A percentile compares a stretch with the other conserved stretches of the same genome.
Evolutionary conservation across 37 sponge, comb jelly and placozoan genomes (phyloP).

Genomic region (Haliclona indistincta): DNA sequence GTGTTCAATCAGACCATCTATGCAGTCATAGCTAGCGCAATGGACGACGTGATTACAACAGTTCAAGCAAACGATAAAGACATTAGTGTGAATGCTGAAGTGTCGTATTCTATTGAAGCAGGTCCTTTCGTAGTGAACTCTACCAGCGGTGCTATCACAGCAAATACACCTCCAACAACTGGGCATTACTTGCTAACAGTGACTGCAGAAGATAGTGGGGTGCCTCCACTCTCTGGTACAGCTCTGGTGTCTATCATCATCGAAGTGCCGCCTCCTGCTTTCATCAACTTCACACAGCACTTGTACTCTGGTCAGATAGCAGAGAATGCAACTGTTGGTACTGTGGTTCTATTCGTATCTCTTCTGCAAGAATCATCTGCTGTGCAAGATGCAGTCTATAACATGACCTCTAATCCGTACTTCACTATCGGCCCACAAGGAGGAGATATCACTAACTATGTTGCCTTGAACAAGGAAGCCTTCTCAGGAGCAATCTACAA

Average conservation of each 20-base stretch:
- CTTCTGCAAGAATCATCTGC: slow-evolving; percentile 11
- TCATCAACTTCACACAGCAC: not conserved
- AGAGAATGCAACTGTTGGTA: slow-evolving; percentile 12
- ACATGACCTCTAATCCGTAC: not conserved
- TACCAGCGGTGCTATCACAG: not conserved
- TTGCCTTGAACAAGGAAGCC: not conserved
- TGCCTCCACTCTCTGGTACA: not conserved
- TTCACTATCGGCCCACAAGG: not conserved
- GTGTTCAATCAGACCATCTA: slow-evolving; percentile 14
- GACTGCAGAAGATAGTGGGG: slow-evolving; percentile 32
- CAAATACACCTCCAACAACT: slow-evolving; percentile 4
- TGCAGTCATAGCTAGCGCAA: not conserved
- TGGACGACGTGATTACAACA: not conserved
- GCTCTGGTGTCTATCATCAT: slow-evolving; percentile 25
- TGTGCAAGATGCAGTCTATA: slow-evolving; percentile 6
- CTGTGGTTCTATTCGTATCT: slow-evolving; percentile 26
- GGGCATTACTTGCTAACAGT: slow-evolving; percentile 13
- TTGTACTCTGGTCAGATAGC: slow-evolving; percentile 9
- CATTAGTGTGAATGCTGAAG: slow-evolving; percentile 5
- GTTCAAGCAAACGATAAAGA: slow-evolving; percentile 47
- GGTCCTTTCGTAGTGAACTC: slow-evolving; percentile 8
- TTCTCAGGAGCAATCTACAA: not conserved
- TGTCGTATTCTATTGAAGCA: slow-evolving; percentile 5
- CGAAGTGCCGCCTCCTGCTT: slow-evolving; percentile 27
- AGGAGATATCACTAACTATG: not conserved